Conservation (phyloP, 2,888 invertebrate genomes). For the Steinernema carpocapsae region DNA sequence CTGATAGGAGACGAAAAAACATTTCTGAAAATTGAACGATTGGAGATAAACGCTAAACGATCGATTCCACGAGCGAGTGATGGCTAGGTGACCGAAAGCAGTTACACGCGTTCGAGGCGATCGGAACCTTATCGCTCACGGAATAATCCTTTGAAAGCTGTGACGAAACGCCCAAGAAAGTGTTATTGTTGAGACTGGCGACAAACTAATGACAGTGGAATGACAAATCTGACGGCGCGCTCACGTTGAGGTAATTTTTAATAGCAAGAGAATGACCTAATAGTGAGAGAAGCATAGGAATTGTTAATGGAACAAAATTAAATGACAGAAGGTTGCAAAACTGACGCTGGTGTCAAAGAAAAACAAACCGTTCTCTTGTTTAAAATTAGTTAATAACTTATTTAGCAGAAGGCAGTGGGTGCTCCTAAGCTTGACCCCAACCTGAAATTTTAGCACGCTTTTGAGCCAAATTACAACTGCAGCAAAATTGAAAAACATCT, state of each 20-base stretch:
- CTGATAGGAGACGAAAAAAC: neutral
- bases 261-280: too few species aligned
- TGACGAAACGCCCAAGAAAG: slow-evolving; percentile 25
- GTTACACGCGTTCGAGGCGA: neutral
- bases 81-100: neutral
- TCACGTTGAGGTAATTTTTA: neutral
- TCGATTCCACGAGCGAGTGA: neutral
- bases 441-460: too few species aligned
- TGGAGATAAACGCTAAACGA: neutral
- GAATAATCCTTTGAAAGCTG: slow-evolving; percentile 28
- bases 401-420: too few species aligned
- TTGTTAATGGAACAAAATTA: too few species aligned
- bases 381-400: too few species aligned
- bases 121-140: neutral
- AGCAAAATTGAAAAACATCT: too few species aligned
- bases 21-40: slow-evolving; percentile 9
- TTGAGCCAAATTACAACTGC: too few species aligned
- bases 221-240: neutral
- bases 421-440: too few species aligned
- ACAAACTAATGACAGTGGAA: slow-evolving; percentile 11
- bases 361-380: too few species aligned
- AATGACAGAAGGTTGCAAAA: too few species aligned
- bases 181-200: neutral
- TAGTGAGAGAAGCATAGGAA: too few species aligned
- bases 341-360: too few species aligned